Percentiles rank a stretch among this genome's conserved stretches.
phyloP scores from a whole-genome alignment of 2,113 vertebrate genomes.

The Microcebus tavaratra region DNA sequence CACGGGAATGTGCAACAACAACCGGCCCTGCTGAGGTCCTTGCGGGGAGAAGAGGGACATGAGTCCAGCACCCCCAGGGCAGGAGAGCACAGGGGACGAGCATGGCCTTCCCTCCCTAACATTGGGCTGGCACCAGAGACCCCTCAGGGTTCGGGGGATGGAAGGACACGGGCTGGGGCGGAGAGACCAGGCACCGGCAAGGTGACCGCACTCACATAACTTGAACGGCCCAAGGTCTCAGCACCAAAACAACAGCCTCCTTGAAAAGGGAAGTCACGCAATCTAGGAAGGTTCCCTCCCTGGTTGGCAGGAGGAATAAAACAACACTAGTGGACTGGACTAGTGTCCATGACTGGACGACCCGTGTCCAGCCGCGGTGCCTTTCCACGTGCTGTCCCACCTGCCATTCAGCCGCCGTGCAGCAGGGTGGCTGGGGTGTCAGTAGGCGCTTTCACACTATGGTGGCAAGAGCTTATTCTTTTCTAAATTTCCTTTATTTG shows the following conservation, averaged over 20 bases:
- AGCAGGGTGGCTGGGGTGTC: neutral
- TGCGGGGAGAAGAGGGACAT: neutral
- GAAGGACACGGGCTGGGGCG: neutral
- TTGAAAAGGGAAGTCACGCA: no score
- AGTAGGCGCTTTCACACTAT: neutral
- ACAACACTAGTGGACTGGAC: neutral
- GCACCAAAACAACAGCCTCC: fast-evolving
- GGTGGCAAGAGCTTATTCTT: neutral
- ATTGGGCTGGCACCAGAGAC: neutral
- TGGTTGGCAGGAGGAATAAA: neutral
- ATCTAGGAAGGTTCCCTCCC: neutral
- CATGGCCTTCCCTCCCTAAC: neutral
- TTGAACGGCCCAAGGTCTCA: no score
- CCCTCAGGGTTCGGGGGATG: neutral
- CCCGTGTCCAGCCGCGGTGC: neutral
- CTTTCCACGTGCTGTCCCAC: neutral
- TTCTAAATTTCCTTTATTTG: neutral
- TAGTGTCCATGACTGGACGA: no score
- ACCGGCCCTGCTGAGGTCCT: no score
- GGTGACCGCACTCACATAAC: neutral
- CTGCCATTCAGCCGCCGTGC: fast-evolving
- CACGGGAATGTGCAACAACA: fast-evolving
- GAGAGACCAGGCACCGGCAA: neutral
- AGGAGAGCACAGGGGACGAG: neutral
- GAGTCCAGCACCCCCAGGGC: neutral